A percentile compares a stretch with the other conserved stretches of the same genome.
Evolutionary conservation across 2,113 vertebrate species (phyloP).

Genomic region (Ammospiza nelsoni): DNA sequence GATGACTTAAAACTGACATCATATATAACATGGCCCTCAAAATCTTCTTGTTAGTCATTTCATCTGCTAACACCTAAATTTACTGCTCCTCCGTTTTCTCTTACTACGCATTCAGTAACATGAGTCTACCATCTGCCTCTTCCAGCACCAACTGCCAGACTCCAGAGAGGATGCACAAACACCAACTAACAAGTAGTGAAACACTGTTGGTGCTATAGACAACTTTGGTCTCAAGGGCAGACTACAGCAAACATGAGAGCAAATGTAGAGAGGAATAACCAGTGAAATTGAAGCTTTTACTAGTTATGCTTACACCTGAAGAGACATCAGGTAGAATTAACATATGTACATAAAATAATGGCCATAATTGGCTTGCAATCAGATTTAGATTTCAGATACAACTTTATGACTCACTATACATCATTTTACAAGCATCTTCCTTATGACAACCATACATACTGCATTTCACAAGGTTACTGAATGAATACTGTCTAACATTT

Average conservation of each 20-base stretch:
- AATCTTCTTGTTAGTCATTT: slow-evolving; percentile 25
- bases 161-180: background rate
- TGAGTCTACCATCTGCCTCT: slow-evolving; percentile 6
- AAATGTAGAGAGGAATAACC: background rate
- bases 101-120: background rate
- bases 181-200: background rate
- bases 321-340: background rate
- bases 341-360: background rate
- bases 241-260: background rate
- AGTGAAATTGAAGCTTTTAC: background rate
- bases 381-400: background rate
- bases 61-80: background rate
- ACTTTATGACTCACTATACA: background rate
- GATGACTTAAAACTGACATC: background rate
- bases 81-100: background rate
- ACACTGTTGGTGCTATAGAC: background rate
- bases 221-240: background rate
- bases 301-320: background rate
- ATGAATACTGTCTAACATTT: background rate
- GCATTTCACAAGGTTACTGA: background rate
- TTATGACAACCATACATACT: background rate
- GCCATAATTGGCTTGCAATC: background rate
- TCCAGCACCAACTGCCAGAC: background rate
- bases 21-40: background rate
- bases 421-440: background rate